Percentiles rank a stretch among this genome's conserved stretches.
Evolutionary conservation across 2,888 invertebrate genomes (phyloP).

Genomic region (Diploptera punctata): DNA sequence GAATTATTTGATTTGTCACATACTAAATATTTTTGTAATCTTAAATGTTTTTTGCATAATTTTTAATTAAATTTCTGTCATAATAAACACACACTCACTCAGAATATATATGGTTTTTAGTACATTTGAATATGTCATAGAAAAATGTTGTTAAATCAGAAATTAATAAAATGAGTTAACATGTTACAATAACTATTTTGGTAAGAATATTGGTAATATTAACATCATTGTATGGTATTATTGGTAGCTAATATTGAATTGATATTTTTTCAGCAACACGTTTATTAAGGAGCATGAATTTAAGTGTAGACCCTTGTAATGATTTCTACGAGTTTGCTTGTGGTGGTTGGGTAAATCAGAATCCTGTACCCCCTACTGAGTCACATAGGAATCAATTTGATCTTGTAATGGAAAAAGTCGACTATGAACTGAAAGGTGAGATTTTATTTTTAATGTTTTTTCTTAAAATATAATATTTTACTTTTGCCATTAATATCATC

Average conservation of each 20-base stretch:
- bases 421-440: conserved; percentile 63
- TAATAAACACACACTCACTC: no score
- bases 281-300: conserved; percentile 49
- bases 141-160: no score
- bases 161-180: background rate
- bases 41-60: no score
- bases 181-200: background rate
- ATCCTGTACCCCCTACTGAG: conserved; percentile 51
- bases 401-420: conserved; percentile 63
- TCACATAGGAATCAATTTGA: conserved; percentile 65
- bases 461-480: background rate
- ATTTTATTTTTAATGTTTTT: conserved; percentile 49
- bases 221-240: no score
- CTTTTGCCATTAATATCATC: no score
- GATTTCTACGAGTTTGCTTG: conserved; percentile 56
- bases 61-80: no score
- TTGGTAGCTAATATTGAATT: no score
- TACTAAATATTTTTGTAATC: no score
- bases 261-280: conserved; percentile 9
- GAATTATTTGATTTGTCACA: no score
- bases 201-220: no score
- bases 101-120: no score
- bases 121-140: no score
- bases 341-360: conserved; percentile 51
- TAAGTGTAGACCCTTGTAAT: conserved; percentile 52